These are phyloP conservation scores for Muscicapa striata DNA, from an alignment of 2,797 vertebrate species.

Conservation along the genomic window DNA sequence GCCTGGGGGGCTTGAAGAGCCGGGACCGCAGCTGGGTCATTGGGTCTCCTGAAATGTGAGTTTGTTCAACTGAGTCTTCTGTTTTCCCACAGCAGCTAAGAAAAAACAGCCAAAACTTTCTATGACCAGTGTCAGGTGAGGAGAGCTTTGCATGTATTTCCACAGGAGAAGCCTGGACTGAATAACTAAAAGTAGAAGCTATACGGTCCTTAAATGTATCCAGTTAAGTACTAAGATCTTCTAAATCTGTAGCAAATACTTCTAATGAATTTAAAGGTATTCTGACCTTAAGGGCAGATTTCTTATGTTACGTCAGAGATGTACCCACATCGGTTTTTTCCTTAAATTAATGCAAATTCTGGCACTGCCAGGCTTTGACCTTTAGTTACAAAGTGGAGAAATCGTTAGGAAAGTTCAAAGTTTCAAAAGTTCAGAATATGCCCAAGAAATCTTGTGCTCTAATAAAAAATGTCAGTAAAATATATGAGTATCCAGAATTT, in stretches of 20 bases:
- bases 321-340: not conserved
- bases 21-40: conserved; percentile 92
- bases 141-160: not conserved
- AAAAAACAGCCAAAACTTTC: not conserved
- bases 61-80: not conserved
- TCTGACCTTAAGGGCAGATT: not conserved
- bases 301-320: not conserved
- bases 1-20: conserved; percentile 85
- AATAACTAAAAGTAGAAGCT: not conserved
- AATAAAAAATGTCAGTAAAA: not conserved
- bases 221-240: not conserved
- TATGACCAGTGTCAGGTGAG: not conserved
- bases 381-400: not conserved
- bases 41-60: conserved; percentile 97
- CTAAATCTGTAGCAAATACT: not conserved
- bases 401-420: not conserved
- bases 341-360: not conserved
- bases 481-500: not conserved
- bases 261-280: not conserved
- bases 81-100: not conserved
- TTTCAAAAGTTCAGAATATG: not conserved
- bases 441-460: not conserved
- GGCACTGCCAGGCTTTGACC: not conserved
- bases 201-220: not conserved
- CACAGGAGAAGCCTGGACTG: not conserved